Base-by-base conservation (phyloP, 2,888 invertebrate genomes). In the Dicyrtoma fusca region DNA sequence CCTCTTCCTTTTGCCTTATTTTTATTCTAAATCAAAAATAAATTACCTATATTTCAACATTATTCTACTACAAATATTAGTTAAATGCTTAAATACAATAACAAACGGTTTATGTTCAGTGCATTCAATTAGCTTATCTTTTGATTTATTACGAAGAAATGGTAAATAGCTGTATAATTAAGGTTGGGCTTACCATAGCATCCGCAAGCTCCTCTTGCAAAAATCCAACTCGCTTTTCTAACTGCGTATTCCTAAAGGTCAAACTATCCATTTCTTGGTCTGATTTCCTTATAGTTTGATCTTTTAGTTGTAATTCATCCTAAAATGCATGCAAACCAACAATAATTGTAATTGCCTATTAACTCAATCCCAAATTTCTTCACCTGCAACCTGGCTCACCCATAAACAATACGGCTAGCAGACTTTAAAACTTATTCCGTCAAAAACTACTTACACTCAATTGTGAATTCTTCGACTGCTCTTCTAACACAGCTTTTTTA, bases 261-360 rank as follows among this genome's bases (percentile, higher is more conserved):
- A 97, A 86, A 77, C 96, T 95, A 83, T 97, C 97, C 81, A 95
- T 91, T 86, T 98, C 97, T 83, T 95, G 91, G 82, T 94, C 93
- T 59, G 90, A 88, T 83, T 94, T 92, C 17, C 97, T 87, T 53
- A 92, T 84, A 69, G 88, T 87, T 81, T 95, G 94, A 82, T 97
- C 96, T 81, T 90, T 91, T 77, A 91, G 91, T 81, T 94, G 93
- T 21, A 95, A 82, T 55, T 87, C 85, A 77, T 95, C 94, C 85
- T 86, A 64, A n/a, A 77, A 71, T 44, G 8, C 8, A 34, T 71
- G 71, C 34, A 55, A 51, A 5, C 73, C 17, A 57, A 10, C 65
- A 53, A 71, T 45, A 55, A 65, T 45, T 45, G 19, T 49, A 19
- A 66, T n/a, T n/a, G n/a, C n/a, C n/a, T n/a, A n/a, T n/a, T n/a